Evolutionary conservation across 2,113 vertebrate genomes (phyloP).

Genomic region (Sitta europaea): DNA sequence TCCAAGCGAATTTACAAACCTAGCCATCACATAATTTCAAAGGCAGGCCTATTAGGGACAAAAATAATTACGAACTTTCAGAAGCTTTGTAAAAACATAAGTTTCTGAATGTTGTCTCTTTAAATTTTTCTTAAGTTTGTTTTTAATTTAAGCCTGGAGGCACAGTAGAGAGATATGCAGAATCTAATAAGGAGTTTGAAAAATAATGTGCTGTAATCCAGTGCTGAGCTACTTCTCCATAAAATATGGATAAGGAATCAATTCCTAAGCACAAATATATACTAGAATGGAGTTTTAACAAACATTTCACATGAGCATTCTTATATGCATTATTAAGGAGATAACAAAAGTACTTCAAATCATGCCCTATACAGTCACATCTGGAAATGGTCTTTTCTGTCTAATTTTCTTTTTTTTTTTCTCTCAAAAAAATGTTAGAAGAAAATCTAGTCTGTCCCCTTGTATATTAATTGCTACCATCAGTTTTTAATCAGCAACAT

Average conservation of each 20-base stretch:
- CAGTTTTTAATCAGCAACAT: constrained; percentile 72
- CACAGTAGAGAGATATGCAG: constrained; percentile 2
- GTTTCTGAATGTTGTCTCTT: constrained; percentile 62
- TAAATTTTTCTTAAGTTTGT: constrained; percentile 57
- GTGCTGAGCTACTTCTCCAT: background rate
- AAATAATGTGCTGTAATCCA: constrained; percentile 19
- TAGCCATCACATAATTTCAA: constrained; percentile 58
- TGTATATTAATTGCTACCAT: constrained; percentile 61
- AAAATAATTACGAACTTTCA: constrained; percentile 48
- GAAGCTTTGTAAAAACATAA: constrained; percentile 43
- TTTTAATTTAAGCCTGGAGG: constrained; percentile 62
- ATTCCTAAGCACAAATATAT: constrained; percentile 40
- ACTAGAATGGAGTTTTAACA: constrained; percentile 27
- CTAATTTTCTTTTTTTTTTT: constrained; percentile 26
- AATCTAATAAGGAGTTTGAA: constrained; percentile 35
- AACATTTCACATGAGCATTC: constrained; percentile 13
- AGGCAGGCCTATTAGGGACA: constrained; percentile 48
- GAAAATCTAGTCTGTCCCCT: constrained; percentile 10
- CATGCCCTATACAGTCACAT: constrained; percentile 44
- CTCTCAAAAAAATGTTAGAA: background rate
- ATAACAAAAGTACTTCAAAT: constrained; percentile 54
- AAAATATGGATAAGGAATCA: constrained; percentile 50
- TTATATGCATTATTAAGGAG: constrained; percentile 54
- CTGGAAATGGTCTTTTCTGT: constrained; percentile 65
- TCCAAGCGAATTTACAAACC: constrained; percentile 33